Conservation (phyloP, 2,113 vertebrate genomes). For the Turdus rufiventris region DNA sequence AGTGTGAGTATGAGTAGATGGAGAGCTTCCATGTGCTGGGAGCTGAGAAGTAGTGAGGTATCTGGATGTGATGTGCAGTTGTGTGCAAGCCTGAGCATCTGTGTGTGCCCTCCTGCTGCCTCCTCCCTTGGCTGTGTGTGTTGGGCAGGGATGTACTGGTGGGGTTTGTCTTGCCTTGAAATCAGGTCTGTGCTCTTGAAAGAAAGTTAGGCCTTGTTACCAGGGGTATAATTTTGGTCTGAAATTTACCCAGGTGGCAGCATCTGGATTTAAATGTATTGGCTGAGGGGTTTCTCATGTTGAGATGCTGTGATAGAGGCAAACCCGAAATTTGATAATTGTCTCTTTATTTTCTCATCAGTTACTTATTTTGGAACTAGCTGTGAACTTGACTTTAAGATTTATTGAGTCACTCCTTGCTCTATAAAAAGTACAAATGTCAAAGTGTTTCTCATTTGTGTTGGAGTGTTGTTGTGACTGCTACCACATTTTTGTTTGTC, state of each 20-base stretch:
- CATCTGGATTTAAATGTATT: background rate
- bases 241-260: background rate
- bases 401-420: slow-evolving; percentile 1
- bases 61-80: background rate
- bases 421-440: background rate
- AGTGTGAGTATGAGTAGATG: background rate
- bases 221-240: background rate
- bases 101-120: background rate
- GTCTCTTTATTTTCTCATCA: background rate
- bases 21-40: background rate
- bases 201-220: background rate
- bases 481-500: background rate
- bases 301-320: background rate
- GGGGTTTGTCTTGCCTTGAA: background rate
- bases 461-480: background rate
- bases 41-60: background rate
- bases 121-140: background rate
- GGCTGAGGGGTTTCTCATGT: background rate
- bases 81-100: background rate
- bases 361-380: background rate
- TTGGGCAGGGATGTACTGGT: background rate
- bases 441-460: background rate
- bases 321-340: background rate
- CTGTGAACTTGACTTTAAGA: background rate
- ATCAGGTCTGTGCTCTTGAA: background rate